phyloP scores from a whole-genome alignment of 53 echinoderm and acorn worm species.

The Temnopleurus reevesii region DNA sequence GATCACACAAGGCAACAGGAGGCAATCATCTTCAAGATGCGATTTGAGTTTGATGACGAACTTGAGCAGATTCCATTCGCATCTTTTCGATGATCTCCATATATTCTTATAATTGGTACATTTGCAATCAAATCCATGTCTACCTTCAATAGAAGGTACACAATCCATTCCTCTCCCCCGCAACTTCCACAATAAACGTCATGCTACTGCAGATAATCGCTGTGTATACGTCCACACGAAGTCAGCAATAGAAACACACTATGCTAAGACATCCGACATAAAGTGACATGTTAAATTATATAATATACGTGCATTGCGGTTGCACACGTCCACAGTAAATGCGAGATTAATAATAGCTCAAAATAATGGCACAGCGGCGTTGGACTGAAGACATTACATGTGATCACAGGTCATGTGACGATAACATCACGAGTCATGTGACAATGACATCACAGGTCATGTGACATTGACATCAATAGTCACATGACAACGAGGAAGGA shows the following conservation, averaged over 20 bases:
- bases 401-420: background rate
- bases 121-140: too few relatives aligned
- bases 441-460: constrained; percentile 4
- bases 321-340: background rate
- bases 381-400: background rate
- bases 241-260: background rate
- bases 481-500: constrained; percentile 38
- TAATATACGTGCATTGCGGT: background rate
- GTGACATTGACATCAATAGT: too few relatives aligned
- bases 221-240: background rate
- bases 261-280: background rate
- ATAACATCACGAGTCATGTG: background rate
- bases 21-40: too few relatives aligned
- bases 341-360: background rate
- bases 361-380: constrained; percentile 13
- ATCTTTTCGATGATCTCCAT: too few relatives aligned
- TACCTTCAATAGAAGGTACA: too few relatives aligned
- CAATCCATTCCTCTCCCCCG: too few relatives aligned
- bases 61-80: too few relatives aligned
- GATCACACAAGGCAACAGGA: too few relatives aligned
- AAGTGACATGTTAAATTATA: background rate
- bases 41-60: too few relatives aligned
- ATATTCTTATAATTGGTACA: too few relatives aligned
- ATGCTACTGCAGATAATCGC: background rate
- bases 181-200: background rate